Percentiles rank a stretch among this genome's conserved stretches.
phyloP scores from a whole-genome alignment of 2,888 invertebrate genomes.

The Coenonympha arcania region DNA sequence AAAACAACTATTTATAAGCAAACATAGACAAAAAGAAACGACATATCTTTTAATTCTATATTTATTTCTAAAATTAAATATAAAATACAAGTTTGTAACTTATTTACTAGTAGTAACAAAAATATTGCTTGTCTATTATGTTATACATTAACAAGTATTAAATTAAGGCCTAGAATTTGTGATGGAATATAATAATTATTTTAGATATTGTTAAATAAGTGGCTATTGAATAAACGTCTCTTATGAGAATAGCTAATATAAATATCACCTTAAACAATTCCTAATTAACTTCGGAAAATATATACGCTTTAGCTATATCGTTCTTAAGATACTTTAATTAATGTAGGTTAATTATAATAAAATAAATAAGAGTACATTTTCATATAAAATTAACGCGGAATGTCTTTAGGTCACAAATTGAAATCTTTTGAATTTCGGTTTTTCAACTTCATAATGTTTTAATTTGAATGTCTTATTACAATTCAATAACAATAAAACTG shows the following conservation, averaged over 20 bases:
- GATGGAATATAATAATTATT: constrained; percentile 13
- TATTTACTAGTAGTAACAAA: constrained; percentile 62
- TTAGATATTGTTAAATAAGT: neutral
- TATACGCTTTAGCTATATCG: neutral
- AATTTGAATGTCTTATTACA: no score
- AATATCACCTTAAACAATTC: constrained; percentile 1
- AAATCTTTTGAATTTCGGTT: no score
- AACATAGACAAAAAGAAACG: constrained; percentile 25
- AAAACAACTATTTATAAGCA: neutral
- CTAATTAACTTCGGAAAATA: neutral
- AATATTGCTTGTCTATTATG: constrained; percentile 63
- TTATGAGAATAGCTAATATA: neutral
- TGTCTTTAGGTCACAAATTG: neutral
- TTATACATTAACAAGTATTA: constrained; percentile 36
- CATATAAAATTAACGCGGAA: neutral
- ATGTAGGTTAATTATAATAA: neutral
- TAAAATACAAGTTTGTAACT: constrained; percentile 45
- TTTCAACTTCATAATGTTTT: no score
- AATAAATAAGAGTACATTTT: neutral
- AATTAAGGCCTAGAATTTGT: constrained; percentile 23
- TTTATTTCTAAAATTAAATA: constrained; percentile 63
- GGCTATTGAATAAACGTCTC: neutral
- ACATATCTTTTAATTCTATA: constrained; percentile 41
- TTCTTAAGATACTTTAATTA: neutral
- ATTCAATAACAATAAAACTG: no score